A percentile compares a stretch with the other conserved stretches of the same genome.
Evolutionary conservation across 35 echinoderm and acorn worm species (phyloP).

Genomic region (Acanthaster planci): DNA sequence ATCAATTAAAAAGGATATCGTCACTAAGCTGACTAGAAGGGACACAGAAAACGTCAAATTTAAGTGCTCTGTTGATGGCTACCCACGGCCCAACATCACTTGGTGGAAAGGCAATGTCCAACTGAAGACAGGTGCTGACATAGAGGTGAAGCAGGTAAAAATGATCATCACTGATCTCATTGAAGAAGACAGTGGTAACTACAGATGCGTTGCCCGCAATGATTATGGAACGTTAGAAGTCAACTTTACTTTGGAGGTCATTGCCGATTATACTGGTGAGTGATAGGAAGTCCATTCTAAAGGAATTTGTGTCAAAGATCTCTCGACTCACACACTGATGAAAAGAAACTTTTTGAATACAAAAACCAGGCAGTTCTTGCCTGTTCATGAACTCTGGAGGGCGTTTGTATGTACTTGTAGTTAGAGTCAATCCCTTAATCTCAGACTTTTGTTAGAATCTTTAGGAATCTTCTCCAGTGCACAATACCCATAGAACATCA

Average conservation of each 20-base stretch:
- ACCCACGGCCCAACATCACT: not conserved
- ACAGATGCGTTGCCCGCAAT: not conserved
- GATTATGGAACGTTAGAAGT: not conserved
- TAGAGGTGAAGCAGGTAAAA: not conserved
- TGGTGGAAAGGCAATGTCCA: not conserved
- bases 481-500: too few relatives aligned
- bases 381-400: too few relatives aligned
- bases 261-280: not conserved
- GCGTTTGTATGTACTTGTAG: too few relatives aligned
- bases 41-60: not conserved
- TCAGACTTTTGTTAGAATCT: too few relatives aligned
- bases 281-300: not conserved
- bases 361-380: too few relatives aligned
- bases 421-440: too few relatives aligned
- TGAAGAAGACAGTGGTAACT: not conserved
- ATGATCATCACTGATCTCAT: not conserved
- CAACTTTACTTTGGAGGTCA: not conserved
- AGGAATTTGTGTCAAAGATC: too few relatives aligned
- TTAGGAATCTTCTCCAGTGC: too few relatives aligned
- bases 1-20: too few relatives aligned
- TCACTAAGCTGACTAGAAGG: too few relatives aligned
- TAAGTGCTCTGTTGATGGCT: not conserved
- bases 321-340: too few relatives aligned
- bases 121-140: not conserved
- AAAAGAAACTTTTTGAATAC: too few relatives aligned